These are phyloP conservation scores for Elmis aenea DNA, from an alignment of 2,888 invertebrate species.

Conservation along the genomic window DNA sequence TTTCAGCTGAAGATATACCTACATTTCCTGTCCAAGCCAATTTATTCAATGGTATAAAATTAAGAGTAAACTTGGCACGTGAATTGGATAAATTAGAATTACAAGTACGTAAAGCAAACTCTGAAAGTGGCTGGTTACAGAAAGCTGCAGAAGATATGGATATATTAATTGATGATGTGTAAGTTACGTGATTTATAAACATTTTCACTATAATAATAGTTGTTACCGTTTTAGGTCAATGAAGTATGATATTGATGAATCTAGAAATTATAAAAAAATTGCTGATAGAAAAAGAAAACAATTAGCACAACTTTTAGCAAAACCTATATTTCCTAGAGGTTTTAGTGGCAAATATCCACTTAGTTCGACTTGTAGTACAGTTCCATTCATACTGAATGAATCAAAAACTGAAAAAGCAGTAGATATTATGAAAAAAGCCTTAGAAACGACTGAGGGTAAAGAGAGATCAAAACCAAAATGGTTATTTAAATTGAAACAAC, in stretches of 20 bases:
- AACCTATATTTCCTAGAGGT: slow-evolving; percentile 63
- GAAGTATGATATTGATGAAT: slow-evolving; percentile 32
- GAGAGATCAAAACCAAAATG: slow-evolving; percentile 29
- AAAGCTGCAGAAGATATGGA: slow-evolving; percentile 88
- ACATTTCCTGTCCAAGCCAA: slow-evolving; percentile 71
- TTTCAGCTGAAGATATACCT: slow-evolving; percentile 74
- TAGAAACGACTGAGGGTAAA: slow-evolving; percentile 32
- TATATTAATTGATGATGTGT: slow-evolving; percentile 76
- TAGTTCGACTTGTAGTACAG: slow-evolving; percentile 23
- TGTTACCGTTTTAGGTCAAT: slow-evolving; percentile 16
- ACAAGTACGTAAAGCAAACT: slow-evolving; percentile 56
- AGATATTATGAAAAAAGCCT: slow-evolving; percentile 52
- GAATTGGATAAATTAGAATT: slow-evolving; percentile 75
- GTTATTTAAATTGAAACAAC: no score
- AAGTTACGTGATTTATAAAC: slow-evolving; percentile 20
- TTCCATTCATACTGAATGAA: slow-evolving; percentile 30
- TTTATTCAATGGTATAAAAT: slow-evolving; percentile 60
- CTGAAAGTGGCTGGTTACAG: slow-evolving; percentile 78
- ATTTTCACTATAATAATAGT: slow-evolving; percentile 3
- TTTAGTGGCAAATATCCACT: slow-evolving; percentile 62
- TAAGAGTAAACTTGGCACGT: slow-evolving; percentile 70
- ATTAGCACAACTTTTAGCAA: slow-evolving; percentile 50
- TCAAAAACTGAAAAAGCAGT: slow-evolving; percentile 47
- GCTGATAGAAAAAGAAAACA: slow-evolving; percentile 51
- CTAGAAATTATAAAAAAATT: slow-evolving; percentile 35